phyloP scores from a whole-genome alignment of 1,140 invertebrate species.

The Dendrolimus kikuchii region DNA sequence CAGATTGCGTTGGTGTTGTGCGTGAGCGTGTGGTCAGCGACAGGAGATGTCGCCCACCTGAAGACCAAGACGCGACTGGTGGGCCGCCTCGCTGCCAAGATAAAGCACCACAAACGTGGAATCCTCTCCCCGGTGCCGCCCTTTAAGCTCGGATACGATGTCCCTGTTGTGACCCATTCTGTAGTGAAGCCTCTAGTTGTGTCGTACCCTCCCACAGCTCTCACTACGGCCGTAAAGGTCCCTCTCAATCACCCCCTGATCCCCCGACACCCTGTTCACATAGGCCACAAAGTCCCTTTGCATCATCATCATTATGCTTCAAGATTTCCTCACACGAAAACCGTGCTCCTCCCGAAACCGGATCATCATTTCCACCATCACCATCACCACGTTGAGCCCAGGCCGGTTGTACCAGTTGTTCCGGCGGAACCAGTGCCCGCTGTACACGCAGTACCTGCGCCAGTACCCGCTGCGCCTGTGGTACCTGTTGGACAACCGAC shows the following conservation, averaged over 20 bases:
- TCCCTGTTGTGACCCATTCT: conserved; percentile 61
- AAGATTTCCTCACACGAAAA: conserved; percentile 49
- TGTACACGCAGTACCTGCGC: conserved; percentile 15
- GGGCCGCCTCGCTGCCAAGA: conserved; percentile 28
- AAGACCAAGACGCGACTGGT: conserved; percentile 43
- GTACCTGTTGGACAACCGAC: conserved; percentile 36
- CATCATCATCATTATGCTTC: conserved; percentile 54
- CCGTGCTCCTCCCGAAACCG: conserved; percentile 35
- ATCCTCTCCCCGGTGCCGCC: conserved; percentile 50
- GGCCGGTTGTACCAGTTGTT: conserved; percentile 38
- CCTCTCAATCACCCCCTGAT: conserved; percentile 45
- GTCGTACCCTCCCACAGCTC: conserved; percentile 58
- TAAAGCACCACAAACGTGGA: conserved; percentile 61
- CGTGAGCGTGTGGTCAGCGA: conserved; percentile 28
- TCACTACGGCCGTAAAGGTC: conserved; percentile 60
- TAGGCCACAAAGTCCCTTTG: conserved; percentile 43
- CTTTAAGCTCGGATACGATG: conserved; percentile 63
- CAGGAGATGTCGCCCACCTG: conserved; percentile 44
- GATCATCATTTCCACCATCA: conserved; percentile 59
- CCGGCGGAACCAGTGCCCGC: conserved; percentile 11
- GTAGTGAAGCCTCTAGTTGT: conserved; percentile 64
- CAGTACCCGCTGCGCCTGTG: conserved; percentile 24
- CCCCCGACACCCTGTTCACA: conserved; percentile 33
- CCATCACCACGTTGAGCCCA: conserved; percentile 53
- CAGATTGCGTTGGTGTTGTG: conserved; percentile 52